Evolutionary conservation across 92 coral and sea anemone genomes (phyloP), one percentile per base, ranked within the genome.

Genomic region (Epizoanthus ramosus): DNA sequence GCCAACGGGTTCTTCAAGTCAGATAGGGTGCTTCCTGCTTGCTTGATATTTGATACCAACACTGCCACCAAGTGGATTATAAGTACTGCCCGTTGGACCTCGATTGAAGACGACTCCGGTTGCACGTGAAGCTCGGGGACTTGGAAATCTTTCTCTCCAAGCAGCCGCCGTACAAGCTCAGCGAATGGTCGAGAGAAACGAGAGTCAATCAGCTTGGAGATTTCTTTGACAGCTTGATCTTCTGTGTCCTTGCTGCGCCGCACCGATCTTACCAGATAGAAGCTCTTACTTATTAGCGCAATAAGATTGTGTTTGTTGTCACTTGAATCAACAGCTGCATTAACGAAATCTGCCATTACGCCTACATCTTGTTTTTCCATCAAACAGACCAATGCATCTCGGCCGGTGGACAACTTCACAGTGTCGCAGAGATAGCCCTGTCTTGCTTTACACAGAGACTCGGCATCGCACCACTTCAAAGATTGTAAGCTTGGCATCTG

Each of bases 221-320:
- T 82, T 57, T 83, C 86, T 25, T 79, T 77, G 5, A 87, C 91
- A 19, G 81, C 91, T 57, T 86, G 88, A 65, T 87, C 90, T 41
- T 97, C 99, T 24, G 91, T 92, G 84, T 92, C 97, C 81, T 86
- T 89, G 57, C 87, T 64, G 69, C 68, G 60, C 13, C 95, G 89
- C 57, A 64, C 68, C 2, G 99, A 93, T 63, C 94, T 94, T 70
- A 90, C 87, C 0, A 92, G 77, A 74, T 88, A 94, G 84, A 97
- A 87, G 84, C 80, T 73, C 69, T 94, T 91, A 13, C 68, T 63
- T 25, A 92, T 60, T 35, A 88, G 79, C 16, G 90, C 92, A 31
- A 94, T 89, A 76, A 94, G 57, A 31, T 87, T 88, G 9, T 85
- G 16, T 53, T 92, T 88, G 70, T 81, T 79, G 60, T 83, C 74